Evolutionary conservation across 2,888 invertebrate genomes (phyloP).

Genomic region (Anthrax anthrax): DNA sequence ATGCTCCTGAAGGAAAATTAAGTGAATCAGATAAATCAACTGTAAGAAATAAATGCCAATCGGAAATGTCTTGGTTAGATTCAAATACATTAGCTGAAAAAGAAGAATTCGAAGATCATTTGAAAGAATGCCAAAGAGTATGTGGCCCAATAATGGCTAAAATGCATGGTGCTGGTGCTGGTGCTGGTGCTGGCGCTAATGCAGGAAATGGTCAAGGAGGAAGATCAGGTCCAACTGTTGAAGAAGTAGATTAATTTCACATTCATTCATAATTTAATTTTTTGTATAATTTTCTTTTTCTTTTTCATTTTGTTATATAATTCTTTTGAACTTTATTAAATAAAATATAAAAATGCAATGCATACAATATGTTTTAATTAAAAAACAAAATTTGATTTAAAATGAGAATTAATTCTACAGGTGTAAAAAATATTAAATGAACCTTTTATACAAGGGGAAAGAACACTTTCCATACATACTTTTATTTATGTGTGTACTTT

Average conservation of each 20-base stretch:
- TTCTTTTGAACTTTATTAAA: too few species aligned
- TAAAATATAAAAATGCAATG: too few species aligned
- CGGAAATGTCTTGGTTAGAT: constrained; percentile 68
- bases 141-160: constrained; percentile 73
- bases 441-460: too few species aligned
- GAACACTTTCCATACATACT: too few species aligned
- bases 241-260: constrained; percentile 50
- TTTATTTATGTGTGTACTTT: too few species aligned
- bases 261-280: too few species aligned
- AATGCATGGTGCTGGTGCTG: constrained; percentile 47
- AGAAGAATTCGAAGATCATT: constrained; percentile 60
- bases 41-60: constrained; percentile 52
- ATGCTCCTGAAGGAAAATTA: constrained; percentile 48
- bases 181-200: constrained; percentile 48
- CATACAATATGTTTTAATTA: too few species aligned
- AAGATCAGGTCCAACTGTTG: constrained; percentile 47
- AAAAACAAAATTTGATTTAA: too few species aligned
- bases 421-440: too few species aligned
- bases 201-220: constrained; percentile 62
- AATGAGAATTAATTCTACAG: too few species aligned
- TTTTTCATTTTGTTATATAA: too few species aligned
- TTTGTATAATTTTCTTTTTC: too few species aligned
- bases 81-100: constrained; percentile 61
- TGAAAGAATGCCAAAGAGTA: constrained; percentile 58
- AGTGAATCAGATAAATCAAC: constrained; percentile 53